Percentiles rank a stretch among this genome's conserved stretches.
Evolutionary conservation across 2,888 invertebrate genomes (phyloP).

Genomic region (Tipula lateralis): DNA sequence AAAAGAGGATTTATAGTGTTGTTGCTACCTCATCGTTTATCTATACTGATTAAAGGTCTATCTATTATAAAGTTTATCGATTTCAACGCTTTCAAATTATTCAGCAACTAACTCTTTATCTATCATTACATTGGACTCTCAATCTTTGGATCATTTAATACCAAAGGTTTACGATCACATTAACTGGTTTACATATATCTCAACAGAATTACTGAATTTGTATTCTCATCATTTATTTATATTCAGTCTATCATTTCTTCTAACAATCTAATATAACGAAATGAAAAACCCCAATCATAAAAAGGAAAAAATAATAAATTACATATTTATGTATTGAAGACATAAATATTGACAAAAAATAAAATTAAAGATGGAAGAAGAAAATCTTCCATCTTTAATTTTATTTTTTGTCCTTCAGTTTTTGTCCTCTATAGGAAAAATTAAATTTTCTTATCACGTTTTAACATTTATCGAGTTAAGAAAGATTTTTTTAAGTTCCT

Average conservation of each 20-base stretch:
- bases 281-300: background rate
- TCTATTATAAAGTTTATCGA: no score
- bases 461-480: constrained; percentile 32
- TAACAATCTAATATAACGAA: background rate
- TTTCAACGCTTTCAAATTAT: no score
- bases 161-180: no score
- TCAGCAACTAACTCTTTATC: no score
- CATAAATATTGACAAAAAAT: no score
- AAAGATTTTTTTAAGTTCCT: constrained; percentile 20
- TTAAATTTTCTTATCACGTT: constrained; percentile 32
- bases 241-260: background rate
- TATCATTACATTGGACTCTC: no score
- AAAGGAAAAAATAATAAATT: constrained; percentile 27
- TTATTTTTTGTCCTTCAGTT: background rate
- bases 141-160: no score
- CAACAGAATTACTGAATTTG: background rate
- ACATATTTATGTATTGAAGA: constrained; percentile 26
- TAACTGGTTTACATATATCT: background rate
- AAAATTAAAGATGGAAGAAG: no score
- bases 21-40: no score
- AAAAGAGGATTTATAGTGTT: no score
- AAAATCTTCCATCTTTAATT: background rate
- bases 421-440: constrained; percentile 29
- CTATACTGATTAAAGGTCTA: no score
- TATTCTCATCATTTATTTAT: constrained; percentile 19